Conservation (phyloP, 2,888 invertebrate species). For the Tachina lurida region DNA sequence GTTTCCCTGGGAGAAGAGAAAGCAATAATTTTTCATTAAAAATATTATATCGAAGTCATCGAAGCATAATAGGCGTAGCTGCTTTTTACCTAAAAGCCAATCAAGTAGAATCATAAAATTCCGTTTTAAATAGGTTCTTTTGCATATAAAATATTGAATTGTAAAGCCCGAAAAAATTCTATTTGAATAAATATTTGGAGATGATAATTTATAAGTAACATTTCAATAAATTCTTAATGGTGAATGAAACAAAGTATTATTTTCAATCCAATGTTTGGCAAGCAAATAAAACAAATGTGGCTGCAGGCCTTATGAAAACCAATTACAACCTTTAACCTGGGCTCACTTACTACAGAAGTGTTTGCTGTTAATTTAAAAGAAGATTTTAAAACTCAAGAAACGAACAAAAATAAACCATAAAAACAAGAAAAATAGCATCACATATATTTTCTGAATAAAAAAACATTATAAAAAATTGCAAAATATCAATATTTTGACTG, state of each 20-base stretch:
- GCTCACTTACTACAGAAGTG: conserved; percentile 69
- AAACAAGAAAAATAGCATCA: conserved; percentile 6
- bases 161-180: too few relatives aligned
- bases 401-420: too few relatives aligned
- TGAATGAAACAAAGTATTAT: background rate
- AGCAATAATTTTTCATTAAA: too few relatives aligned
- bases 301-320: background rate
- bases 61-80: too few relatives aligned
- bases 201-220: background rate
- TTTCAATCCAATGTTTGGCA: conserved; percentile 35
- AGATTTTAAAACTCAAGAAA: background rate
- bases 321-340: conserved; percentile 67
- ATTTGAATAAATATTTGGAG: too few relatives aligned
- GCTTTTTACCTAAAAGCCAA: too few relatives aligned
- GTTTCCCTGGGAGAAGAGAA: too few relatives aligned
- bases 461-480: conserved; percentile 30
- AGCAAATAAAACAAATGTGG: background rate
- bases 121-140: too few relatives aligned
- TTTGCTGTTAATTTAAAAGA: conserved; percentile 50
- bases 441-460: conserved; percentile 6
- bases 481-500: conserved; percentile 37
- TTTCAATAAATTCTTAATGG: background rate
- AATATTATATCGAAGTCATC: too few relatives aligned
- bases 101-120: too few relatives aligned
- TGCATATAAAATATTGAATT: too few relatives aligned